A percentile compares a stretch with the other conserved stretches of the same genome.
Evolutionary conservation across 2,797 vertebrate species (phyloP).

Genomic region (Myotis vivesi): DNA sequence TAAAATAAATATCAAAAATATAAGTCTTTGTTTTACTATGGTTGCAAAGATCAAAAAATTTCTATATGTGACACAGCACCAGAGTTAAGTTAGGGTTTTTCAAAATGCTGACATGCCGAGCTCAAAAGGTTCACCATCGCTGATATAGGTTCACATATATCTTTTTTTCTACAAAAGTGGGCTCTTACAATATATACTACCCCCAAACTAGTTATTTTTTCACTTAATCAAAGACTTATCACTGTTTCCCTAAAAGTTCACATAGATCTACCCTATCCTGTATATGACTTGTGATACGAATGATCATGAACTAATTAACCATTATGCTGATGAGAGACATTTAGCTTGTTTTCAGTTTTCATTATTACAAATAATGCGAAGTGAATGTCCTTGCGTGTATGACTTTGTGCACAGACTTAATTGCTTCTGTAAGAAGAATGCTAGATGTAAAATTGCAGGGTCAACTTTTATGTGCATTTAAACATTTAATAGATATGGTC

Average conservation of each 20-base stretch:
- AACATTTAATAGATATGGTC: not conserved
- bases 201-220: not conserved
- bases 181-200: not conserved
- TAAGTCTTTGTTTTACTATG: too few species aligned
- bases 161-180: not conserved
- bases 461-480: constrained; percentile 5
- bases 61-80: too few species aligned
- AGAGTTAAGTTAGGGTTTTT: too few species aligned
- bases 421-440: not conserved
- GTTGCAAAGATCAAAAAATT: too few species aligned
- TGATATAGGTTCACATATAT: not conserved
- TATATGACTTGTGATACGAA: not conserved
- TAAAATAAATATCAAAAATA: too few species aligned
- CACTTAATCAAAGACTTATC: not conserved
- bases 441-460: not conserved
- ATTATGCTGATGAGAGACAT: not conserved
- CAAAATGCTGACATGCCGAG: too few species aligned
- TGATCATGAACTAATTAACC: not conserved
- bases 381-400: not conserved
- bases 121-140: too few species aligned
- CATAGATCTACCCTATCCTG: not conserved
- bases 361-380: not conserved
- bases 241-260: not conserved
- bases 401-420: not conserved
- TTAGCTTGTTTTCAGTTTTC: not conserved